A percentile compares a stretch with the other conserved stretches of the same genome.
These are phyloP conservation scores for Radopholus similis DNA, from an alignment of 1,140 invertebrate genomes.

Conservation along the genomic window DNA sequence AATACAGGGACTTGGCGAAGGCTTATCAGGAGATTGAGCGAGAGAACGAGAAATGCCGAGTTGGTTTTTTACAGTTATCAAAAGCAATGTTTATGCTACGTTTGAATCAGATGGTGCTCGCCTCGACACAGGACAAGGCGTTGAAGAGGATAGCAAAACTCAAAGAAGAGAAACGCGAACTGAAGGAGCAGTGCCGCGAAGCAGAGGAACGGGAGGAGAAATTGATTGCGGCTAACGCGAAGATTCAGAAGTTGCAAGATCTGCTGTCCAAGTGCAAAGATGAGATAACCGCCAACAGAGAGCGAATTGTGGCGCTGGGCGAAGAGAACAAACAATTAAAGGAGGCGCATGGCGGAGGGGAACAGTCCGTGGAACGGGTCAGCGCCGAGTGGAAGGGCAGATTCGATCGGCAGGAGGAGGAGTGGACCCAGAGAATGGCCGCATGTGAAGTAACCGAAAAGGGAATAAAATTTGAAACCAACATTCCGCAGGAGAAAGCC, in stretches of 20 bases:
- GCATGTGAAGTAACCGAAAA: too few relatives aligned
- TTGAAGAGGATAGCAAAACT: conserved; percentile 38
- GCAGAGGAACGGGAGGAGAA: conserved; percentile 11
- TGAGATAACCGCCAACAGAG: conserved; percentile 40
- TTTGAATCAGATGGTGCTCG: conserved; percentile 38
- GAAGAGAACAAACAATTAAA: conserved; percentile 31
- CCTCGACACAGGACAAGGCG: conserved; percentile 47
- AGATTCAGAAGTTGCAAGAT: conserved; percentile 33
- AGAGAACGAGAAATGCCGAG: conserved; percentile 49
- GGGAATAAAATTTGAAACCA: too few relatives aligned
- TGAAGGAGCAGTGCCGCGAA: conserved; percentile 23
- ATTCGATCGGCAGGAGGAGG: conserved; percentile 43
- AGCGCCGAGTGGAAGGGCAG: conserved; percentile 50
- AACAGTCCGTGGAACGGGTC: conserved; percentile 24
- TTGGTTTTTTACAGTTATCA: conserved; percentile 15
- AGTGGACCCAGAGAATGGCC: conserved; percentile 18
- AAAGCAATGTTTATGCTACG: neutral
- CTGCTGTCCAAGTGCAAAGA: conserved; percentile 44
- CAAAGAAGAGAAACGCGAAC: conserved; percentile 31
- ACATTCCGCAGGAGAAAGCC: conserved; percentile 38
- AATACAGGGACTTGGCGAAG: conserved; percentile 38
- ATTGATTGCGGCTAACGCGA: conserved; percentile 2
- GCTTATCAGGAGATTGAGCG: conserved; percentile 41
- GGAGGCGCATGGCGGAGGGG: neutral
- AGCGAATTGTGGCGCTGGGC: conserved; percentile 28